Base-by-base conservation (phyloP, 2,113 vertebrate species). In the Grammomys dolichurus region DNA sequence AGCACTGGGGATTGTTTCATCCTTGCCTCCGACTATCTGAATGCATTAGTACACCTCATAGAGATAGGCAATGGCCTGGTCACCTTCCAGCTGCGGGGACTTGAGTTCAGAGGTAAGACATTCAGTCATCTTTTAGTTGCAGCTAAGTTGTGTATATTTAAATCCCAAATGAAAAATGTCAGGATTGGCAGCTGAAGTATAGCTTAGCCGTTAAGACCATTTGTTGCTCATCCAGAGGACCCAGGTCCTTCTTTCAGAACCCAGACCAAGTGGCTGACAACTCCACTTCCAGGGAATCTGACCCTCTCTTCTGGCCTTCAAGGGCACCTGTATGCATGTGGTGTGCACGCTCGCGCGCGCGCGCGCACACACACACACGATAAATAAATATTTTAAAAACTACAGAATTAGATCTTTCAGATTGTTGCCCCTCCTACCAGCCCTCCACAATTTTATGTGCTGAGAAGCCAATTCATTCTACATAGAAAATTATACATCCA, bases 1-100 rank as follows among this genome's bases (percentile, higher is more conserved):
- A 98, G 98, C 94, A 99, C 99, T 7, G 99, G 99, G n/a, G 99
- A 99, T 98, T 99, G 99, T 96, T 99, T 99, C 98, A 99, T 99
- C 97, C 99, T 99, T 91, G 99, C 99, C 87, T 99, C 99, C 54
- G 99, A 99, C 98, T 99, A 99, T 98, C 99, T 99, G 98, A 99
- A 99, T 92, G 99, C 99, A 46, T 98, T 99, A 88, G 99, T 99
- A 33, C 99, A 99, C 98, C 99, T 99, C 90, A 99, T 99, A 96
- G 99, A 99, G 98, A 99, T 99, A 88, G 99, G 99, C 96, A 99
- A 99, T 0, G 99, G 99, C 28, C 98, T 99, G 76, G 98, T 99
- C 96, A 99, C 99, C 69, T 99, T 99, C 96, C 99, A 99, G 89
- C 98, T 99, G 65, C 98, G 99, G 54, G 99, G 99, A 16, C 99